Base-by-base conservation (phyloP, 2,888 invertebrate genomes). In the Rhingia campestris region DNA sequence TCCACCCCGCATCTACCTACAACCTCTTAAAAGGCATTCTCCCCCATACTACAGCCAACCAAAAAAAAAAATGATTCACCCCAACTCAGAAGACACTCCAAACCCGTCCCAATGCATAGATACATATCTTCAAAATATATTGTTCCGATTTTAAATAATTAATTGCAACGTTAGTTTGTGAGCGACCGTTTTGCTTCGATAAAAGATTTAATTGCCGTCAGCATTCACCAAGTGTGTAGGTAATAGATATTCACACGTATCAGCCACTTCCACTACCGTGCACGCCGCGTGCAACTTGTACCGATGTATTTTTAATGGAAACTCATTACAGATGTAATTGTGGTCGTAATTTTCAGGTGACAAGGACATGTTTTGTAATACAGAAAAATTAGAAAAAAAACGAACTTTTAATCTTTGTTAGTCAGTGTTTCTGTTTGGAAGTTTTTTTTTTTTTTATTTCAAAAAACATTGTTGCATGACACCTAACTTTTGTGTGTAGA, bases 311-410 rank as follows among this genome's bases (percentile, higher is more conserved):
- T 79, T 84, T 84, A 84, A 84, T 84, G 73, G 41, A 53, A 47
- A 41, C 74, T 54, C 79, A 79, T 84, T 84, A 84, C 73, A 64
- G 30, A 56, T 72, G 79, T 84, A 84, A 84, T 84, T 79, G 82
- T 64, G 69, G 79, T 74, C 82, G 79, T 84, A 84, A 79, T 70
- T 84, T 84, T 73, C 79, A 84, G 79, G 79, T 84, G 82, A 79
- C 82, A 79, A 79, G 79, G 82, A 84, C 79, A 84, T 74, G 79
- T 77, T 73, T 82, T 37, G 56, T 56, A 56, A 39, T 56, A 49
- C 32, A 63, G 63, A 70, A 70, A 70, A 59, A 51, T 80, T 73
- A 66, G 66, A 37, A 53, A 56, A 77, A 43, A 64, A 72, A 70
- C 51, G 61, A 61, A 43, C 12, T 72, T 67, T 81, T 76, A 76